These are phyloP conservation scores for Ardeotis arabs DNA, from an alignment of 2,113 vertebrate species.

Conservation along the genomic window DNA sequence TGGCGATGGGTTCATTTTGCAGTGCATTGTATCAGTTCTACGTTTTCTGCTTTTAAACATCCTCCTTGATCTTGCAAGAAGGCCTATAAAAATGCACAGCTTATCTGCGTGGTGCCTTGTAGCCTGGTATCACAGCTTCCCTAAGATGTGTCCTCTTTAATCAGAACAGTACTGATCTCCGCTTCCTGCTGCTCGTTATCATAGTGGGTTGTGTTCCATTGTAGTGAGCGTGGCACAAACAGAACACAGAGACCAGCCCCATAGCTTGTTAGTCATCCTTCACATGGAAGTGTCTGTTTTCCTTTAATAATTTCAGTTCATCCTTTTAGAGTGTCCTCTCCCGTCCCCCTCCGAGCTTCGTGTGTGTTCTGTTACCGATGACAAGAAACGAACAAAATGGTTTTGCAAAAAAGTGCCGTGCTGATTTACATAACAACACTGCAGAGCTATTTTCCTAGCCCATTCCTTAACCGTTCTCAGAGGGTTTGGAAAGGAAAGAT, in stretches of 20 bases:
- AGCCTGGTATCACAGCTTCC: not conserved
- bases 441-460: not conserved
- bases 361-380: not conserved
- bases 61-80: not conserved
- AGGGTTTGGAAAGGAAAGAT: not conserved
- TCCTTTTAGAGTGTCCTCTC: not conserved
- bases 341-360: accelerated
- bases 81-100: not conserved
- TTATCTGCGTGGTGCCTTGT: not conserved
- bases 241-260: not conserved
- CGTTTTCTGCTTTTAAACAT: not conserved
- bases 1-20: not conserved
- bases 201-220: not conserved
- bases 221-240: not conserved
- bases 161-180: not conserved
- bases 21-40: not conserved
- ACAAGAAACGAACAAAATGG: not conserved
- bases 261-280: not conserved
- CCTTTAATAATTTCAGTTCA: not conserved
- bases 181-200: not conserved
- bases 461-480: not conserved
- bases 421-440: not conserved
- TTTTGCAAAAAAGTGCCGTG: not conserved
- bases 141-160: conserved; percentile 23
- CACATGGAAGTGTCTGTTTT: not conserved